Percentiles rank a stretch among this genome's conserved stretches.
Evolutionary conservation across 2,797 vertebrate genomes (phyloP).

Genomic region (Falco novaeseelandiae): DNA sequence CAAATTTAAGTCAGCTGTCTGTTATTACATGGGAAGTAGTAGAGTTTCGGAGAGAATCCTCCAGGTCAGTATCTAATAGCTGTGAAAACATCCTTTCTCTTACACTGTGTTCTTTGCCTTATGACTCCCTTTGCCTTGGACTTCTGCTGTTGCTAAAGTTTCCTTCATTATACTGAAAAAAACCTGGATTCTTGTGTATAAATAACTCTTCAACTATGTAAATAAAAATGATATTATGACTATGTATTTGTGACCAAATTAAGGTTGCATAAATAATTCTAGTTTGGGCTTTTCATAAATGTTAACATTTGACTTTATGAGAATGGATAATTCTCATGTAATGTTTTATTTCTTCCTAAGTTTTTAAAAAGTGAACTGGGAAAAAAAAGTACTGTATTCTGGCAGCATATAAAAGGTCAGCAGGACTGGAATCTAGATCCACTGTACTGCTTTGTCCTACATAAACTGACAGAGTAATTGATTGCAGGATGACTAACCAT

Average conservation of each 20-base stretch:
- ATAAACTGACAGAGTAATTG: neutral
- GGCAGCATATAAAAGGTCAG: slow-evolving; percentile 53
- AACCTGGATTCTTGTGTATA: neutral
- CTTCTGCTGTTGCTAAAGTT: neutral
- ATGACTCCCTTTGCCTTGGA: neutral
- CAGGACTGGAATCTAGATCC: neutral
- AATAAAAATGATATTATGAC: neutral
- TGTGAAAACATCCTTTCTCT: neutral
- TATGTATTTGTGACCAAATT: neutral
- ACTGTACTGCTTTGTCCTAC: neutral
- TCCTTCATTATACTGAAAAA: neutral
- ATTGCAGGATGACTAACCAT: slow-evolving; percentile 1
- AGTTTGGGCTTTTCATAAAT: neutral
- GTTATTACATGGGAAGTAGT: neutral
- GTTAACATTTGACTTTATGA: slow-evolving; percentile 8
- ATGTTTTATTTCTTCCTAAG: neutral
- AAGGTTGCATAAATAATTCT: neutral
- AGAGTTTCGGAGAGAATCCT: neutral
- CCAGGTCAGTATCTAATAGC: neutral
- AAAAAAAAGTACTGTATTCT: slow-evolving; percentile 23
- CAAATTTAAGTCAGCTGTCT: neutral
- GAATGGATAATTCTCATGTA: neutral
- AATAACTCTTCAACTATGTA: neutral
- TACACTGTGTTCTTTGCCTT: neutral
- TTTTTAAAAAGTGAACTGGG: slow-evolving; percentile 8